Base-by-base conservation (phyloP, 1,140 invertebrate species). In the Drosophila ambigua region DNA sequence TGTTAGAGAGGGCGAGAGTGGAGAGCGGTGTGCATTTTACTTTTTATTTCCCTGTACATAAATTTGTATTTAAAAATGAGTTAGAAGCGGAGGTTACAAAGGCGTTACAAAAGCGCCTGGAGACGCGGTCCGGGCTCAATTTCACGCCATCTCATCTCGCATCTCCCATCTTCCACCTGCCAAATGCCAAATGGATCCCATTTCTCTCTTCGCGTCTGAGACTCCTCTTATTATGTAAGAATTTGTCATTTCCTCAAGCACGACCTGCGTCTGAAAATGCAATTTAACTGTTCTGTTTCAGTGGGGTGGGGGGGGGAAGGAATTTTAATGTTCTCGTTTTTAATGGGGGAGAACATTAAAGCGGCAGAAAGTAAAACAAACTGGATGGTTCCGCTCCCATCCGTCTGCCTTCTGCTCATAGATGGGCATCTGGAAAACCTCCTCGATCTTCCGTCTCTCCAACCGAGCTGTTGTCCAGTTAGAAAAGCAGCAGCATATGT, bases 41-140 rank as follows among this genome's bases (percentile, higher is more conserved):
- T 79, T 83, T 88, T 88, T 82, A 72, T 81, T 72, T 65, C 46
- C 81, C 69, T 69, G 65, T 71, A 80, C 81, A 85, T 85, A 88
- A 87, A 88, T 87, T 87, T 87, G 83, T 87, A 88, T 88, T 87
- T 87, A 87, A 87, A 87, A 87, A 87, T 88, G 79, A 79, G 81
- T 84, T 84, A 80, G 80, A 74, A 67, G 45, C 65, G 79, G 43
- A 46, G 58, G 39, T 54, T 79, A 59, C 20, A 20, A 20, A 20
- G 20, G 16, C 35, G 35, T 11, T 35, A 35, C 35, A 35, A 35
- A 35, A 9, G 35, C 35, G 11, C 35, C 35, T 13, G 31, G 31
- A 35, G 31, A 35, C 31, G 31, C 31, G 9, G 31, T 35, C 31
- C 31, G 31, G 62, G 69, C 79, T 87, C 82, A 88, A 84, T 87